phyloP scores from a whole-genome alignment of 2,113 vertebrate species.

The Sebastes schlegelii region DNA sequence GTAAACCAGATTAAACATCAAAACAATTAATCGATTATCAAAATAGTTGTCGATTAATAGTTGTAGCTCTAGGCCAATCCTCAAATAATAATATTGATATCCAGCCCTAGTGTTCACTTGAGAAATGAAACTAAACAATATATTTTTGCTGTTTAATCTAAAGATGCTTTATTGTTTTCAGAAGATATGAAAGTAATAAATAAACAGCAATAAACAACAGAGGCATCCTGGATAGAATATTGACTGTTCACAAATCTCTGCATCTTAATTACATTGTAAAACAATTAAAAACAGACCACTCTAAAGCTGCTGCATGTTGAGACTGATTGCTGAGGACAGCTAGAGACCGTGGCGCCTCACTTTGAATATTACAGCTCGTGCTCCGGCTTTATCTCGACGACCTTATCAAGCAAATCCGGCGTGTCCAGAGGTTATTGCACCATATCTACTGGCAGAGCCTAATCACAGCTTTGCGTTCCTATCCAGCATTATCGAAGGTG shows the following conservation, averaged over 20 bases:
- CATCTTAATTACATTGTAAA: neutral
- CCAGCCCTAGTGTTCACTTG: neutral
- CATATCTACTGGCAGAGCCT: neutral
- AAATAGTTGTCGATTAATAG: too few relatives aligned
- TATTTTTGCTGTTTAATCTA: neutral
- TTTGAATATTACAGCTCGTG: slow-evolving; percentile 2
- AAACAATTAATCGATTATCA: too few relatives aligned
- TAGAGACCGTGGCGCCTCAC: neutral
- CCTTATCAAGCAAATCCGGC: slow-evolving; percentile 29
- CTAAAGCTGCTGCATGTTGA: neutral
- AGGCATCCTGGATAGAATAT: neutral
- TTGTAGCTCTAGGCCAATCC: neutral
- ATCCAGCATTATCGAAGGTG: slow-evolving; percentile 58
- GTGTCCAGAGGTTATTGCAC: slow-evolving; percentile 25
- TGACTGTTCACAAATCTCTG: neutral
- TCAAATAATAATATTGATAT: neutral
- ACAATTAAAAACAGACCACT: neutral
- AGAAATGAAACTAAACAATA: neutral
- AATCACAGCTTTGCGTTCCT: slow-evolving; percentile 37
- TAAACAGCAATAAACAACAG: neutral
- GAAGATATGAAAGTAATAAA: neutral
- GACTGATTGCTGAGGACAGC: neutral
- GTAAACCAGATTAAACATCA: neutral
- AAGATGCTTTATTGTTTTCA: neutral
- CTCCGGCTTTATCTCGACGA: slow-evolving; percentile 15